Conservation (phyloP, 2,113 vertebrate species). For the Sander lucioperca region DNA sequence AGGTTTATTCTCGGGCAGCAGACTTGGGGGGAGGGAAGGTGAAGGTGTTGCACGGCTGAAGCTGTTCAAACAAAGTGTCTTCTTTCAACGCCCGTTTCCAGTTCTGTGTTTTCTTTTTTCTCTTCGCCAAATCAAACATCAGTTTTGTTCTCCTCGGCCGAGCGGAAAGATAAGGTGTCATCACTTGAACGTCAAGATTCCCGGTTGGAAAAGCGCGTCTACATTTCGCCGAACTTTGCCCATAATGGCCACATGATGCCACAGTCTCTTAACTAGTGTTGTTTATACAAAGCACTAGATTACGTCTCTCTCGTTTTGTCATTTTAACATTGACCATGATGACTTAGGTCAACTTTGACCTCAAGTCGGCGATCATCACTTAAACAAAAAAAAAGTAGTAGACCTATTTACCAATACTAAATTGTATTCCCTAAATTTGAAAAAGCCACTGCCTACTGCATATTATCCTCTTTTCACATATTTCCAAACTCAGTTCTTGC, state of each 20-base stretch:
- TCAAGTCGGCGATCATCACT: background rate
- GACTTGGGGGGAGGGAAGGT: background rate
- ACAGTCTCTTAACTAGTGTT: conserved; percentile 44
- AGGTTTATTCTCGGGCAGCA: conserved; percentile 27
- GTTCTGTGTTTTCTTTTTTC: conserved; percentile 40
- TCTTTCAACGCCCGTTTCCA: conserved; percentile 77
- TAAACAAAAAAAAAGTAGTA: background rate
- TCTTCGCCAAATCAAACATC: conserved; percentile 49
- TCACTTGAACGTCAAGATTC: conserved; percentile 67
- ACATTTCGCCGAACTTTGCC: conserved; percentile 38
- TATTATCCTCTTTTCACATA: background rate
- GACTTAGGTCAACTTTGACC: conserved; percentile 43
- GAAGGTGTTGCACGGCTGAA: conserved; percentile 47
- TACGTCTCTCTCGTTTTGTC: background rate
- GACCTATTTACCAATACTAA: background rate
- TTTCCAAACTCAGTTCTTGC: background rate
- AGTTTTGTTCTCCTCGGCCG: conserved; percentile 60
- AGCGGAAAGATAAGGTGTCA: conserved; percentile 69
- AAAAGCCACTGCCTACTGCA: background rate
- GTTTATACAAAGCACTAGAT: conserved; percentile 45
- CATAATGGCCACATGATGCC: conserved; percentile 47
- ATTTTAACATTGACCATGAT: background rate
- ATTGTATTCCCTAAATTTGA: background rate
- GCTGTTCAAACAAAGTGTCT: conserved; percentile 80
- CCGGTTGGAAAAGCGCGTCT: conserved; percentile 20